Conservation (phyloP, 2,113 vertebrate species). For the Proteles cristata region DNA sequence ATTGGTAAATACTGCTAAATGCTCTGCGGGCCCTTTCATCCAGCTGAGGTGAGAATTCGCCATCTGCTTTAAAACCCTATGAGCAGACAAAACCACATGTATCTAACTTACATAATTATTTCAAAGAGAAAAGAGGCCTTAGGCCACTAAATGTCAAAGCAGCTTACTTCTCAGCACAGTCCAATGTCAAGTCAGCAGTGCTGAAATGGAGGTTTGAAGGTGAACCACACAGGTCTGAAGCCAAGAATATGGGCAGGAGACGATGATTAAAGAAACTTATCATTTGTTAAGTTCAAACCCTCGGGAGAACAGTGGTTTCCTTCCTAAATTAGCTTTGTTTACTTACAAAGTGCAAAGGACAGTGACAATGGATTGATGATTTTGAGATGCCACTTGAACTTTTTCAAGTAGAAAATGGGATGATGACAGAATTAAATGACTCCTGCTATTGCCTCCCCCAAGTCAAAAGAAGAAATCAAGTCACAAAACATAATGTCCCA, state of each 20-base stretch:
- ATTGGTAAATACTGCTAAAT: slow-evolving; percentile 73
- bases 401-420: slow-evolving; percentile 25
- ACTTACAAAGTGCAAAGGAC: neutral
- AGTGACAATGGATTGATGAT: neutral
- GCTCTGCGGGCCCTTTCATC: slow-evolving; percentile 68
- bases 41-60: slow-evolving; percentile 79
- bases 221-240: slow-evolving; percentile 62
- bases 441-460: neutral
- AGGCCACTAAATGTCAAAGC: slow-evolving; percentile 77
- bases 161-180: slow-evolving; percentile 70
- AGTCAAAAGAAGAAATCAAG: neutral
- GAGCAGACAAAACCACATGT: slow-evolving; percentile 63
- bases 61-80: slow-evolving; percentile 80
- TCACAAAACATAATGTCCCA: neutral
- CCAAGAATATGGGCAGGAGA: slow-evolving; percentile 52
- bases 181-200: slow-evolving; percentile 78
- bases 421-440: slow-evolving; percentile 45
- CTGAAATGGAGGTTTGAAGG: slow-evolving; percentile 28
- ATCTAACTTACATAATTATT: slow-evolving; percentile 75
- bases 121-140: slow-evolving; percentile 83
- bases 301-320: slow-evolving; percentile 41
- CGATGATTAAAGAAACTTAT: neutral
- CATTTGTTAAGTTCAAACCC: slow-evolving; percentile 66
- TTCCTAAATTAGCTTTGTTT: slow-evolving; percentile 72
- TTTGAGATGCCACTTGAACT: slow-evolving; percentile 54